Evolutionary conservation across 2,797 vertebrate genomes (phyloP).

Genomic region (Rhabdophis nuchalis): DNA sequence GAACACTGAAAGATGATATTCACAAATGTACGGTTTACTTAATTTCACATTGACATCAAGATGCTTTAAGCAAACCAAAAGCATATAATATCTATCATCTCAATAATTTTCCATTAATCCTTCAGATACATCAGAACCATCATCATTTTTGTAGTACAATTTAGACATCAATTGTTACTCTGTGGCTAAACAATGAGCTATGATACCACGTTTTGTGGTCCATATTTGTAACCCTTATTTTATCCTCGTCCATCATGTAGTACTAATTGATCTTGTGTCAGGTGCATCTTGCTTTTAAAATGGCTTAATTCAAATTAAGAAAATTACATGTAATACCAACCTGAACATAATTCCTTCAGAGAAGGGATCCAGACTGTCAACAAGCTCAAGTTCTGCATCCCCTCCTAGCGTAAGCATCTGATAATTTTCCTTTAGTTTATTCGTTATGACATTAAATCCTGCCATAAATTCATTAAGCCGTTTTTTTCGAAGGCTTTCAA

Average conservation of each 20-base stretch:
- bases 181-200: not conserved
- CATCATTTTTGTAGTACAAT: not conserved
- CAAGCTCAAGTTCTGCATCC: slow-evolving; percentile 94
- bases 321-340: slow-evolving; percentile 63
- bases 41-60: not conserved
- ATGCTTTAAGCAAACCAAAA: not conserved
- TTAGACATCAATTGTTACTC: not conserved
- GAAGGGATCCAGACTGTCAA: slow-evolving; percentile 97
- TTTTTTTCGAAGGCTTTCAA: slow-evolving; percentile 88
- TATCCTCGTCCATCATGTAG: not conserved
- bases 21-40: not conserved
- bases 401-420: slow-evolving; percentile 97
- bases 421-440: slow-evolving; percentile 98
- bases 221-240: not conserved
- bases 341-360: slow-evolving; percentile 98
- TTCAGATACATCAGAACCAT: not conserved
- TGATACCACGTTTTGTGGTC: not conserved
- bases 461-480: slow-evolving; percentile 96
- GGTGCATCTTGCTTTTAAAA: not conserved
- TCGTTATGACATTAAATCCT: slow-evolving; percentile 94
- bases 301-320: not conserved
- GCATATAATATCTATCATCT: not conserved
- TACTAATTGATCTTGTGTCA: not conserved
- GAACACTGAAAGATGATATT: slow-evolving; percentile 75
- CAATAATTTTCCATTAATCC: not conserved